Percentiles rank a stretch among this genome's conserved stretches.
Evolutionary conservation across 2,888 invertebrate species (phyloP).

Genomic region (Melipona beecheii): DNA sequence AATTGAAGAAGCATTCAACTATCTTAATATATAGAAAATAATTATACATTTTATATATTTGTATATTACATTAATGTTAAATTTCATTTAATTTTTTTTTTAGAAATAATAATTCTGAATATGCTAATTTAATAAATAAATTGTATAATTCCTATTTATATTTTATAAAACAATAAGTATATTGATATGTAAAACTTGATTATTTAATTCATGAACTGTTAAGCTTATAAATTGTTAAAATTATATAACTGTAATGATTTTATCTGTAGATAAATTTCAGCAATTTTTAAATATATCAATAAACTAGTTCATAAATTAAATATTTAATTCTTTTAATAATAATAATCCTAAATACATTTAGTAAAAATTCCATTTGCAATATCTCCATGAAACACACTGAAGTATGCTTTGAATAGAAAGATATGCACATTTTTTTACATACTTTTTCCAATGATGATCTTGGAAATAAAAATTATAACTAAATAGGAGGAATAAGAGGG

Average conservation of each 20-base stretch:
- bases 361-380: not conserved
- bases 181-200: conserved; percentile 10
- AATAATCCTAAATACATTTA: conserved; percentile 13
- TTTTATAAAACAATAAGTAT: not conserved
- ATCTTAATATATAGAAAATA: conserved; percentile 10
- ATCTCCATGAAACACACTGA: not conserved
- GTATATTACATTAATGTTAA: not conserved
- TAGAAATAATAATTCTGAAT: conserved; percentile 5
- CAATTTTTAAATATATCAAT: not conserved
- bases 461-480: conserved; percentile 9
- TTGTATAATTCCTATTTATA: not conserved
- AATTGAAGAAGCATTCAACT: conserved; percentile 1
- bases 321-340: conserved; percentile 3
- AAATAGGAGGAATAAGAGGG: conserved; percentile 20
- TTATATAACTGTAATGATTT: not conserved
- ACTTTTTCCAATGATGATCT: not conserved
- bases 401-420: conserved; percentile 8
- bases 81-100: not conserved
- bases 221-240: not conserved
- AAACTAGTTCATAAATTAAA: conserved; percentile 28
- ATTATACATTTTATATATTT: not conserved
- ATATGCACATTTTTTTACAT: not conserved
- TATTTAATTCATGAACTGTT: conserved; percentile 23
- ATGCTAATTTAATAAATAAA: not conserved
- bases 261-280: not conserved